Percentiles rank a stretch among this genome's conserved stretches.
phyloP scores from a whole-genome alignment of 2,113 vertebrate species.

The Erpornis zantholeuca region DNA sequence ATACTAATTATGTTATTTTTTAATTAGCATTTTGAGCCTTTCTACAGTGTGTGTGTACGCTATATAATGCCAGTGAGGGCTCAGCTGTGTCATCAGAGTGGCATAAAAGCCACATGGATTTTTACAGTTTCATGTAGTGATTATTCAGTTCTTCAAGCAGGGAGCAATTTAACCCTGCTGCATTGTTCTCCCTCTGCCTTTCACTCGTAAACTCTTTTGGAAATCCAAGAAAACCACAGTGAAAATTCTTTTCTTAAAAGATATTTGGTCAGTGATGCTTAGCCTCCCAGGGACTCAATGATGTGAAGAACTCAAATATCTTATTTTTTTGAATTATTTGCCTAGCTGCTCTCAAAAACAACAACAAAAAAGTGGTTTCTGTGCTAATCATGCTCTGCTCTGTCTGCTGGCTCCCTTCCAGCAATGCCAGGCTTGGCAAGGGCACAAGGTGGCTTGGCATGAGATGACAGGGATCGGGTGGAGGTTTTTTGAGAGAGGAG shows the following conservation, averaged over 20 bases:
- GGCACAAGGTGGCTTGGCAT: background rate
- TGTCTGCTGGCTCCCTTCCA: background rate
- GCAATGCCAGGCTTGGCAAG: background rate
- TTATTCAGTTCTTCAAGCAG: background rate
- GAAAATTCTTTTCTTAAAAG: background rate
- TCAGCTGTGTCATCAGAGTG: background rate
- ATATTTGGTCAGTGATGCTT: background rate
- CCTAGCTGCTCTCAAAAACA: background rate
- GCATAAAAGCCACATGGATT: background rate
- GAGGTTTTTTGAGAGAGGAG: accelerated
- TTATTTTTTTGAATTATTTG: background rate
- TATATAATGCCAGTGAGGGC: background rate
- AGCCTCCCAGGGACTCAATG: background rate
- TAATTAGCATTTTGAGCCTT: background rate
- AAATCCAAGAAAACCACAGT: background rate
- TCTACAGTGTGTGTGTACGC: background rate
- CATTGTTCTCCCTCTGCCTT: background rate
- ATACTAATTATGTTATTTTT: background rate
- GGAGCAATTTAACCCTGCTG: background rate
- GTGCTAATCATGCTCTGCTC: background rate
- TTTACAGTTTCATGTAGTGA: background rate
- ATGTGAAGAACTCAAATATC: background rate
- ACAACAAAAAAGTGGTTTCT: background rate
- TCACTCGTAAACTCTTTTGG: background rate
- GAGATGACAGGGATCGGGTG: background rate